Evolutionary conservation across 2,113 vertebrate species (phyloP).

Genomic region (Gobio gobio): DNA sequence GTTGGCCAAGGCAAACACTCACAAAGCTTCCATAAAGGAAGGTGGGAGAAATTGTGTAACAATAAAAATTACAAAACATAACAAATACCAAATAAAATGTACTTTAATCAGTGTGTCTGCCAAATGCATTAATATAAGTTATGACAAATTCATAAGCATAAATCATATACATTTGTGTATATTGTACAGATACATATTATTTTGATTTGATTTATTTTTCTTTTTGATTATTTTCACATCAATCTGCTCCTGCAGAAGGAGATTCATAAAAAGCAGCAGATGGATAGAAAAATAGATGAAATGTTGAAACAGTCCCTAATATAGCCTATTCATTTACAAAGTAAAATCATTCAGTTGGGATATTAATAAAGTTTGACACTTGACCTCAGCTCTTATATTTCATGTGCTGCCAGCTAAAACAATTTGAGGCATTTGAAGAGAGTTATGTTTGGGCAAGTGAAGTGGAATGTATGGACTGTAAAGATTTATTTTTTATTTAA

Average conservation of each 20-base stretch:
- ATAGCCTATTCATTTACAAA: slow-evolving; percentile 63
- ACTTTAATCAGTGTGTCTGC: background rate
- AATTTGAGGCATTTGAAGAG: slow-evolving; percentile 1
- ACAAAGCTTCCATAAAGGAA: background rate
- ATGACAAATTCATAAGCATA: background rate
- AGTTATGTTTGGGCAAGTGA: background rate
- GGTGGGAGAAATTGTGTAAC: background rate
- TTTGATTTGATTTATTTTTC: too few relatives aligned
- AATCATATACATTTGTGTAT: background rate
- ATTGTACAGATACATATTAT: background rate
- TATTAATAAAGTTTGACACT: slow-evolving; percentile 73
- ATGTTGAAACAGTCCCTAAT: slow-evolving; percentile 40
- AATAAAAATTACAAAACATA: too few relatives aligned
- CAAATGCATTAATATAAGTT: background rate
- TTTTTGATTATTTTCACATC: background rate
- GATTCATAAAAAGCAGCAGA: background rate
- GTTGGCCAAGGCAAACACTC: background rate
- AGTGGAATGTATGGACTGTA: background rate
- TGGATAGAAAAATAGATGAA: background rate
- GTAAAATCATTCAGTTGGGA: slow-evolving; percentile 63
- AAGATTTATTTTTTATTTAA: background rate
- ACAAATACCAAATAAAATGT: background rate
- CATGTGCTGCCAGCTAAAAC: slow-evolving; percentile 41
- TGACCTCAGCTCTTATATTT: slow-evolving; percentile 54
- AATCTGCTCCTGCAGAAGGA: background rate